Evolutionary conservation across 2,888 invertebrate species (phyloP), one percentile per base, ranked within the genome.

Genomic region (Idaea aversata): DNA sequence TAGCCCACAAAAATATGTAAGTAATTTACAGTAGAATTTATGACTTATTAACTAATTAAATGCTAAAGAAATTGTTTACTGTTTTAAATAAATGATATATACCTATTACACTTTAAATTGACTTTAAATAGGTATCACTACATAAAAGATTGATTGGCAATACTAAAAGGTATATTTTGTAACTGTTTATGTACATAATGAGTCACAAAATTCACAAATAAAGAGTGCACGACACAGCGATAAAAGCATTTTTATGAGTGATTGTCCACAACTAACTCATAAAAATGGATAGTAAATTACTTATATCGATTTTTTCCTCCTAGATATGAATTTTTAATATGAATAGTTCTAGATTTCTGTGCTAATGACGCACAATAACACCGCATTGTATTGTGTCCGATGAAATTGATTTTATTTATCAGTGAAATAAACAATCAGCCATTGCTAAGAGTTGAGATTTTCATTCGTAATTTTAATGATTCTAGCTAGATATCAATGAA

Each of bases 51-150:
- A 47, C 47, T 47, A 47, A 47, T 47, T 47, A 13, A 47, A 47
- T 47, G 47, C 47, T 47, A 47, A 47, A 47, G 47, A 47, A 47
- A 47, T 47, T 47, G 47, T 47, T 47, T 47, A 47, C 47, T 47
- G 47, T 47, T 47, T 47, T 7, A 10, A 7, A 10, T 10, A 47
- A 10, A 13, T 47, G 25, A 38, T 13, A 38, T 38, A 38, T 13
- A 36, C 10, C 5, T 10, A 47, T 47, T 5, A 3, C 6, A 7
- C 3, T 7, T 13, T 10, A 47, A 0, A 47, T 13, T 47, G 7
- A 47, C 47, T 47, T 13, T 13, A 10, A 10, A 47, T 7, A 10
- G 47, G 10, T 47, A 13, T 7, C 13, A 36, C 10, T 13, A 47
- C 47, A 47, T 7, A 13, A 25, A 2, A 25, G 25, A 25, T 25